These are phyloP conservation scores for Epinotia ramella DNA, from an alignment of 2,888 invertebrate genomes.

Conservation along the genomic window DNA sequence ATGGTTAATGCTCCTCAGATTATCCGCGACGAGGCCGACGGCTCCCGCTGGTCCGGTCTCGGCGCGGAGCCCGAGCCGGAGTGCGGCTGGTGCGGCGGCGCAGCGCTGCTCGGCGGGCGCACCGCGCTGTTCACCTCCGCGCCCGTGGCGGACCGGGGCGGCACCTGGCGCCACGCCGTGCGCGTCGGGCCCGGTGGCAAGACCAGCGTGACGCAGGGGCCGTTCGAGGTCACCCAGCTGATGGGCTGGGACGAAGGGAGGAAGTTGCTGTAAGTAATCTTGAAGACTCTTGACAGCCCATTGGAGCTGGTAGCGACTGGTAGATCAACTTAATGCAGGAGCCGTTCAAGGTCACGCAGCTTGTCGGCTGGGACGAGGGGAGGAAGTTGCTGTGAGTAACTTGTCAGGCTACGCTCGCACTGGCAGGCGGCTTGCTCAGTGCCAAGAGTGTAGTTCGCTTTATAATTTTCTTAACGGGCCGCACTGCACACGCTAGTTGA, in stretches of 20 bases:
- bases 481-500: too few relatives aligned
- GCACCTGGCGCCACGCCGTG: constrained; percentile 78
- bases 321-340: too few relatives aligned
- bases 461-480: too few relatives aligned
- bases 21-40: constrained; percentile 75
- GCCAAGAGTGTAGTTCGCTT: too few relatives aligned
- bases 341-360: too few relatives aligned
- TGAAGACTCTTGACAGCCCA: too few relatives aligned
- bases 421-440: too few relatives aligned
- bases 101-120: constrained; percentile 70
- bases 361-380: too few relatives aligned
- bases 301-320: too few relatives aligned
- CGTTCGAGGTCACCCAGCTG: constrained; percentile 90
- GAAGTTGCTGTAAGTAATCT: constrained; percentile 86
- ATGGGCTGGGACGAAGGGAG: constrained; percentile 91
- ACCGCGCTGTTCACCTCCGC: constrained; percentile 78
- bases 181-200: constrained; percentile 61
- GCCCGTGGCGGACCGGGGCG: constrained; percentile 82
- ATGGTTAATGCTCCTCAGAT: constrained; percentile 58
- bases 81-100: constrained; percentile 79
- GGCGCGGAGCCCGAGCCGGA: constrained; percentile 77
- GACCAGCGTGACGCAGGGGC: constrained; percentile 88
- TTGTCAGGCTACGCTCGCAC: too few relatives aligned
- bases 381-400: too few relatives aligned
- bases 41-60: constrained; percentile 78